Base-by-base conservation (phyloP, 2,888 invertebrate genomes). In the Antheraea assamensis region DNA sequence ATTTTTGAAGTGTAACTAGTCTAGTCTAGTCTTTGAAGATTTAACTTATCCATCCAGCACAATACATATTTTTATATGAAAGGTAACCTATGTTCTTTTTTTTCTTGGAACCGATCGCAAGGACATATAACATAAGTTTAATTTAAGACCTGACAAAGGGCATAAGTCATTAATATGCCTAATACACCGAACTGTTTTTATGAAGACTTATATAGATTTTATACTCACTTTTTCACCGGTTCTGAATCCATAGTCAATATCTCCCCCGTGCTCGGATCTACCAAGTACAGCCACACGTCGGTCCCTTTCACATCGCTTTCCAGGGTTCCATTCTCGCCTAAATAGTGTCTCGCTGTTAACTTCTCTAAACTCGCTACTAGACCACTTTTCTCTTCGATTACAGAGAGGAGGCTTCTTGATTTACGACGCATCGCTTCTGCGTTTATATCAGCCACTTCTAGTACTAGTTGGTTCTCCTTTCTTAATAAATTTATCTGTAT, bases 241-340 rank as follows among this genome's bases (percentile, higher is more conserved):
- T 96, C 95, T 77, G 97, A 96, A 79, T 98, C 98, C 71, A 97
- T 95, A 0, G 95, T 92, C 61, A 98, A 89, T 78, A 98, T 97
- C 72, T 92, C 93, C 77, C 98, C 98, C 0, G 96, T 96, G 73
- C 94, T 95, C 0, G 98, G 98, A 90, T 98, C 97, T 3, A 98
- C 95, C 0, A 97, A 95, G 83, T 98, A 98, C 87, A 98, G 96
- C 98, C 98, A 98, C 10, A 98, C 96, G 82, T 98, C 98, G 0
- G 98, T 98, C 13, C 97, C 97, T 10, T 95, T 95, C 0, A 96
- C 92, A 85, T 97, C 97, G 75, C 95, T 96, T 80, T 97, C 96
- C 30, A 98, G 88, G 0, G 97, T 97, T 7, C 97, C 97, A 85
- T 98, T 98, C 72, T 96, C 96, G 19, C 96, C 96, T 17, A 97